Evolutionary conservation across 2,888 invertebrate species (phyloP), one percentile per base, ranked within the genome.

Genomic region (Poecilus cupreus): DNA sequence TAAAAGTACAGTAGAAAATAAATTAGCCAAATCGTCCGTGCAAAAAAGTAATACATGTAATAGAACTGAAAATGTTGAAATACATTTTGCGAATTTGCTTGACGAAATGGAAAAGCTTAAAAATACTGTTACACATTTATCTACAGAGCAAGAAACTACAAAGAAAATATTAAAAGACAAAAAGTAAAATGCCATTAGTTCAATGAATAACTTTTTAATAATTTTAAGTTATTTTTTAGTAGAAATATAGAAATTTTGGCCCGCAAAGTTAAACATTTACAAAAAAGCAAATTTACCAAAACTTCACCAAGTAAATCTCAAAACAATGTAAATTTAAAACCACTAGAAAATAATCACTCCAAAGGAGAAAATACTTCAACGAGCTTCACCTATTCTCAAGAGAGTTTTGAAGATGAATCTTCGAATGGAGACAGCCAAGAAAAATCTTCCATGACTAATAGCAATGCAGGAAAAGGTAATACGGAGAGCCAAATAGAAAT

Each of bases 191-290:
- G 3, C 46, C 1, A 46, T 46, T 13, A 13, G 26, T 26, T 32
- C 32, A 32, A 6, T 32, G 16, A 18, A 4, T 11, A 54, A 8
- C 18, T 64, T 32, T 2, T 37, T 0, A 22, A 64, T 32, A n/a
- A n/a, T n/a, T n/a, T 13, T 64, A 16, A 0, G 24, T 16, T 46
- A 10, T 24, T 54, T 51, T 70, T 51, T 32, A 80, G 80, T 43
- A 54, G 57, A 70, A 80, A 54, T 16, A 80, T 80, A n/a, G 80
- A 80, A 39, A 54, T 80, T 13, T 39, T 80, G n/a, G 72, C 70
- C 11, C 70, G 60, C 13, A 51, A 72, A 72, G 72, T 80, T 10
- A 70, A 72, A 32, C 20, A 72, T 54, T 72, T 80, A 57, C 80
- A 72, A 72, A 70, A 43, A 54, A 51, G 51, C 10, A 72, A 49